A percentile compares a stretch with the other conserved stretches of the same genome.
phyloP scores from a whole-genome alignment of 2,113 vertebrate species.

The Grantiella picta region DNA sequence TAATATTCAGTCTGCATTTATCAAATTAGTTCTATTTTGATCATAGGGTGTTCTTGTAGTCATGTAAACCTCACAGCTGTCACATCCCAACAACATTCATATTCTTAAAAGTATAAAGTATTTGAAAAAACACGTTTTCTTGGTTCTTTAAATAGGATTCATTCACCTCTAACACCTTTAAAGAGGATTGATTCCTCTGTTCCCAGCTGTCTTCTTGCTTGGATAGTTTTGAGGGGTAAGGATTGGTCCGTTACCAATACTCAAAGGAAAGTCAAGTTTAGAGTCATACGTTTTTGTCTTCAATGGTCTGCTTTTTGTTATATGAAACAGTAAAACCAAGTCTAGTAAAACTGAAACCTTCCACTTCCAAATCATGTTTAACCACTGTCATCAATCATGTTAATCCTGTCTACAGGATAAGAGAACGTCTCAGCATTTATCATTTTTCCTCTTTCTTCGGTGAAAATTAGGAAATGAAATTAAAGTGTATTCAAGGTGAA shows the following conservation, averaged over 20 bases:
- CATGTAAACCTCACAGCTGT: background rate
- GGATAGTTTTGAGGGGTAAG: background rate
- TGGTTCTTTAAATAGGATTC: background rate
- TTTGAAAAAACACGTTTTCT: background rate
- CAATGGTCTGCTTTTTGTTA: background rate
- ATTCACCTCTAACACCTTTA: background rate
- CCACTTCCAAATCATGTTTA: background rate
- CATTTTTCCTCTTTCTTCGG: too few species aligned
- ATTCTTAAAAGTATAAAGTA: background rate
- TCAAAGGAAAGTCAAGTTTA: background rate
- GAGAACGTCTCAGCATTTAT: background rate
- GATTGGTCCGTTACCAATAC: background rate
- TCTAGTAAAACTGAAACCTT: background rate
- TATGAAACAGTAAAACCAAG: background rate
- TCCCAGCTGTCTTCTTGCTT: background rate
- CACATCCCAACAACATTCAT: background rate
- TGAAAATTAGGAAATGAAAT: background rate
- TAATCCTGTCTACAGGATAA: background rate
- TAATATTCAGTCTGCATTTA: background rate
- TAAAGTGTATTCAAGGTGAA: background rate
- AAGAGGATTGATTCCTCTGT: background rate
- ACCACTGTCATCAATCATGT: accelerated
- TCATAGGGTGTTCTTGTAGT: background rate
- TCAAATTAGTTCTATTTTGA: background rate
- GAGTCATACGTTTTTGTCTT: accelerated